Evolutionary conservation across 2,797 vertebrate species (phyloP), one percentile per base, ranked within the genome.

Genomic region (Girardinus metallicus): DNA sequence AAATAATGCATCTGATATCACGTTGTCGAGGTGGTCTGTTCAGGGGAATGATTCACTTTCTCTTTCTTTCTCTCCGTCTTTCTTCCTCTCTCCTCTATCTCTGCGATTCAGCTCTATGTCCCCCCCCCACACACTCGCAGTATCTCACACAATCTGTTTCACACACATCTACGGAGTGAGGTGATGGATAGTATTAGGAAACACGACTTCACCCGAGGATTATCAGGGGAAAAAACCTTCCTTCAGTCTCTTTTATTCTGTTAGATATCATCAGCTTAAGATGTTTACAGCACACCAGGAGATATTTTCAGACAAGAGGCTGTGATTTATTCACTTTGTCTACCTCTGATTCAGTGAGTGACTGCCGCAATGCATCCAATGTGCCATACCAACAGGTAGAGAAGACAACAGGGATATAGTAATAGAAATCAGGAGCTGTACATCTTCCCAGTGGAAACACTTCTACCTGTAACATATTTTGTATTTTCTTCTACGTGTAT

Each of bases 1-100:
- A 93, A 93, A 94, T 93, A 93, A 94, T 93, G 92, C 92, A 93
- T 93, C 91, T 93, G 92, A 93, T 94, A 93, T 94, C 94, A 94
- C 88, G 88, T 91, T 91, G 91, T 90, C 77, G 86, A 92, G 91
- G 91, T 92, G 92, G 92, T 93, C 91, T 91, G 92, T 91, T 92
- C 89, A 83, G 91, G 87, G 68, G 91, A 94, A 93, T 94, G 92
- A 94, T 91, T 92, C 90, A 90, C 90, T 92, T 89, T 55, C 86
- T 86, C 86, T 75, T 86, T 80, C 51, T 85, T 78, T 82, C 47
- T 84, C 73, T 87, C 78, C 55, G 80, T 77, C 81, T 82, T 85
- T 84, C 82, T 75, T 72, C 72, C 74, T 70, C 73, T 80, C 76
- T 79, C 74, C 79, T 73, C 39, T 77, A 71, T 83, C 66, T 72